These are phyloP conservation scores for Achatina immaculata DNA, from an alignment of 1,140 invertebrate genomes.

Conservation along the genomic window DNA sequence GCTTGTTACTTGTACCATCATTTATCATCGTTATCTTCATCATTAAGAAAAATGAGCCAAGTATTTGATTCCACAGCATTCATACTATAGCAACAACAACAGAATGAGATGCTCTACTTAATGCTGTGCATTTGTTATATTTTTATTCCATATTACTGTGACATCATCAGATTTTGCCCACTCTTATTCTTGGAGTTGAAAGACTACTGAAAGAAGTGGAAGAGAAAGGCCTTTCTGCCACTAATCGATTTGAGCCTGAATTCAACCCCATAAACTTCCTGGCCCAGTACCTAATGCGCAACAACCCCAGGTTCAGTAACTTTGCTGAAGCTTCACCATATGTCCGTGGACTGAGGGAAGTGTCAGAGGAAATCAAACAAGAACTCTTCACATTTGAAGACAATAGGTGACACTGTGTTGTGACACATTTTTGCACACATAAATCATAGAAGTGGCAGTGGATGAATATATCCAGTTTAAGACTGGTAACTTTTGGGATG, in stretches of 20 bases:
- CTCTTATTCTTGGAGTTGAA: slow-evolving; percentile 69
- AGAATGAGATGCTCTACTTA: too few species aligned
- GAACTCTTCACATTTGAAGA: slow-evolving; percentile 68
- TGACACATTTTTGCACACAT: neutral
- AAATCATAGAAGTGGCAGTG: neutral
- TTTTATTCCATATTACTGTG: neutral
- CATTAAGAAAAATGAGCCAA: too few species aligned
- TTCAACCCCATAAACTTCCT: slow-evolving; percentile 72
- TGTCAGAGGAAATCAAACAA: slow-evolving; percentile 65
- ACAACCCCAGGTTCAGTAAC: slow-evolving; percentile 70
- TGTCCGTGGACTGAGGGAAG: slow-evolving; percentile 66
- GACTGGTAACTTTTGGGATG: too few species aligned
- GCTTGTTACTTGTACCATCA: too few species aligned
- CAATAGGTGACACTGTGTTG: slow-evolving; percentile 60
- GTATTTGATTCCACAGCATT: too few species aligned
- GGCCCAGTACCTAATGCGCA: slow-evolving; percentile 71
- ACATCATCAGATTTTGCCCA: slow-evolving; percentile 63
- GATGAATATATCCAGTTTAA: too few species aligned
- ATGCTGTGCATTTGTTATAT: too few species aligned
- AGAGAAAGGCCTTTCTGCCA: slow-evolving; percentile 55
- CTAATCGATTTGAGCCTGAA: slow-evolving; percentile 57
- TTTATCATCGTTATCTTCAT: too few species aligned
- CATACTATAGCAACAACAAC: too few species aligned
- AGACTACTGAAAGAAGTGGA: slow-evolving; percentile 69
- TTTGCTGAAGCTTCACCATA: slow-evolving; percentile 70